A percentile compares a stretch with the other conserved stretches of the same genome.
Conservation (phyloP, 2,113 vertebrate genomes). For the Gadus macrocephalus region DNA sequence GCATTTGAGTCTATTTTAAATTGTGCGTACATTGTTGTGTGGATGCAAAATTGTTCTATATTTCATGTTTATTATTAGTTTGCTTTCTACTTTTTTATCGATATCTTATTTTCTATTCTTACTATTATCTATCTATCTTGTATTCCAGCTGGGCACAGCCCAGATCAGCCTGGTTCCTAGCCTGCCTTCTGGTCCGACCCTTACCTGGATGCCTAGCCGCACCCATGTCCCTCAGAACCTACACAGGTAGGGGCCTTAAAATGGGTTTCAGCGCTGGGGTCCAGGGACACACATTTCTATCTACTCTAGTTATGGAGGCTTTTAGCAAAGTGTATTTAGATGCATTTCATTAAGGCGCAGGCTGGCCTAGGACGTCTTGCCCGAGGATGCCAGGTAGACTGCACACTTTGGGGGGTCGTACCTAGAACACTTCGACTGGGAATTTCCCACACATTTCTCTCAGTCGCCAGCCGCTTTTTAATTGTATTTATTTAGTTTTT, state of each 20-base stretch:
- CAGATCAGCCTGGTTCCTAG: constrained; percentile 27
- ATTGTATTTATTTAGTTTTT: not conserved
- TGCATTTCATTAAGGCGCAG: too few relatives aligned
- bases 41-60: too few relatives aligned
- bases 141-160: constrained; percentile 28
- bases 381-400: too few relatives aligned
- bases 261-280: too few relatives aligned
- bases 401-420: too few relatives aligned
- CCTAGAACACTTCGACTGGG: not conserved
- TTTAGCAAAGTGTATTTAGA: too few relatives aligned
- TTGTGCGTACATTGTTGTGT: too few relatives aligned
- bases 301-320: too few relatives aligned
- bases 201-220: constrained; percentile 36
- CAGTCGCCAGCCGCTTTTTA: not conserved
- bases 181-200: constrained; percentile 13
- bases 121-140: not conserved
- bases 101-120: not conserved
- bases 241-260: constrained; percentile 9
- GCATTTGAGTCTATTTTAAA: too few relatives aligned
- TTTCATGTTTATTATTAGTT: not conserved
- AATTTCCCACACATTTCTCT: not conserved
- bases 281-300: too few relatives aligned
- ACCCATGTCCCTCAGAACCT: constrained; percentile 11
- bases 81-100: not conserved
- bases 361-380: too few relatives aligned